Percentiles rank a stretch among this genome's conserved stretches.
phyloP scores from a whole-genome alignment of 2,113 vertebrate species.

The Ramphastos sulfuratus region DNA sequence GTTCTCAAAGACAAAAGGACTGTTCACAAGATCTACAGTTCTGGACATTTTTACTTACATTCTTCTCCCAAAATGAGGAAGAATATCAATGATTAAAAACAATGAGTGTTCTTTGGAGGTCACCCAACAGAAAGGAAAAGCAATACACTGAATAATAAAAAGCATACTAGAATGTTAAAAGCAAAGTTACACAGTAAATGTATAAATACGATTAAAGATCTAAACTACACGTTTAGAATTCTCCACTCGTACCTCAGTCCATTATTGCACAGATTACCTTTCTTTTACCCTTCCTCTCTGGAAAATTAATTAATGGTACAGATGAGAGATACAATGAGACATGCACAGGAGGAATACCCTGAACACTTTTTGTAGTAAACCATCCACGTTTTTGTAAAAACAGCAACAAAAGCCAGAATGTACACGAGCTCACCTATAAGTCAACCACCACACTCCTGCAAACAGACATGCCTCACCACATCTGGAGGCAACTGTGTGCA shows the following conservation, averaged over 20 bases:
- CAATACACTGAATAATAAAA: neutral
- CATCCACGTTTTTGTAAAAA: neutral
- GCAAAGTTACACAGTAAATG: neutral
- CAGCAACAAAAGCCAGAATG: neutral
- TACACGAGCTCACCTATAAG: neutral
- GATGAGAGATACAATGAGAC: neutral
- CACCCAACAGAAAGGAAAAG: neutral
- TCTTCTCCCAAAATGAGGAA: neutral
- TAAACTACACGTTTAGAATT: neutral
- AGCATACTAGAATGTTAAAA: neutral
- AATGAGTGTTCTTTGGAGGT: neutral
- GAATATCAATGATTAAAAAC: neutral
- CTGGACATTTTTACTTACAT: neutral
- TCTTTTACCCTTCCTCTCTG: neutral
- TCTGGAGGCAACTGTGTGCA: neutral
- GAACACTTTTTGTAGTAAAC: neutral
- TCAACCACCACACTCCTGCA: neutral
- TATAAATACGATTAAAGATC: neutral
- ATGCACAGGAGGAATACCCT: neutral
- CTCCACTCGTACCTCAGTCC: neutral
- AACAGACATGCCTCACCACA: neutral
- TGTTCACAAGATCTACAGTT: neutral
- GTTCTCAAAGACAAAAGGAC: neutral
- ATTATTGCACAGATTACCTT: neutral
- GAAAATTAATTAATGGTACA: neutral